These are phyloP conservation scores for Archilochus colubris DNA, from an alignment of 2,113 vertebrate genomes.

Conservation along the genomic window DNA sequence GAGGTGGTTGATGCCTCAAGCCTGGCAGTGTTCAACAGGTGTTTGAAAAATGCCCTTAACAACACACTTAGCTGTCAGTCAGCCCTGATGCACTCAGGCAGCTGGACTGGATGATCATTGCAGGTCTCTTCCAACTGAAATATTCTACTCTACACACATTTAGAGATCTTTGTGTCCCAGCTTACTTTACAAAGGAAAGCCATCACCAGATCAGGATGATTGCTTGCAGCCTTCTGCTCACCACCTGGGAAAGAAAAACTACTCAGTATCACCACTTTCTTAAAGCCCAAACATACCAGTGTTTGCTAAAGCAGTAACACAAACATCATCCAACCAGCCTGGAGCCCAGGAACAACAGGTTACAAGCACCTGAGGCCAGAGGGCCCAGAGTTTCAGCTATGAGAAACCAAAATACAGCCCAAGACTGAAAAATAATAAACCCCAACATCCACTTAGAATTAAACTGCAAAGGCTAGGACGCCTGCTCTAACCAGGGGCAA, in stretches of 20 bases:
- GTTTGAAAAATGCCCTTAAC: neutral
- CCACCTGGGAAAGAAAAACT: conserved; percentile 40
- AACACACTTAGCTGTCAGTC: neutral
- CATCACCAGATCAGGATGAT: conserved; percentile 82
- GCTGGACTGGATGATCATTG: rapidly evolving
- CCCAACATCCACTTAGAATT: neutral
- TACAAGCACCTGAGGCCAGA: neutral
- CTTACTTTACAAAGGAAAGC: conserved; percentile 92
- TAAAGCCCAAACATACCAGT: rapidly evolving
- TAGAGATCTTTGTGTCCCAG: neutral
- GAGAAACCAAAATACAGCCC: neutral
- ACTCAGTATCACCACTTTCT: neutral
- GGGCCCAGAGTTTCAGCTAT: rapidly evolving
- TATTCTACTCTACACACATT: rapidly evolving
- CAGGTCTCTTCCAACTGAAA: neutral
- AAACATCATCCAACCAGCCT: neutral
- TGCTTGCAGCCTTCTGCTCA: neutral
- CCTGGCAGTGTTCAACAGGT: neutral
- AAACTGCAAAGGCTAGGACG: neutral
- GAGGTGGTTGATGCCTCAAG: neutral
- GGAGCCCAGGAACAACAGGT: neutral
- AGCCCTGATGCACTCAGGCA: neutral
- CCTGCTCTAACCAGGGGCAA: neutral
- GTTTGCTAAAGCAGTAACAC: neutral
- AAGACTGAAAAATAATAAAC: neutral